Evolutionary conservation across 2,113 vertebrate species (phyloP), one percentile per base, ranked within the genome.

Genomic region (Muntiacus reevesi): DNA sequence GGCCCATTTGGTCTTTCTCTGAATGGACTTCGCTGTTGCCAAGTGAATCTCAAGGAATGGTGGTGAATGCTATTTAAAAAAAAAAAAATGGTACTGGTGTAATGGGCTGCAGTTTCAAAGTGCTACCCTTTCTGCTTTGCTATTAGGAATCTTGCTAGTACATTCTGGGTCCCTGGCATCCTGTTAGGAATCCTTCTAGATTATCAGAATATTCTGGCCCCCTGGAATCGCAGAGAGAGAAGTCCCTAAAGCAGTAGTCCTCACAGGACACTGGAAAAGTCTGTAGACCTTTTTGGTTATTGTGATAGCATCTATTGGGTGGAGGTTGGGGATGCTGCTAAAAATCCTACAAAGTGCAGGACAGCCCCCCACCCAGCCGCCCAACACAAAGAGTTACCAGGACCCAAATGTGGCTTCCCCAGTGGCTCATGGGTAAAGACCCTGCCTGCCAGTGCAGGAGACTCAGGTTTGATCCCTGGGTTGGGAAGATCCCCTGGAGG

Each of bases 341-440:
- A 23, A 25, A 2, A 23, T 11, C 28, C 16, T n/a, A 0, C 33
- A 14, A 7, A 36, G 54, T 54, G n/a, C 28, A 67, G 16, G 23
- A 3, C 1, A 6, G 19, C 6, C 25, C 81, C 28, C 27, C 4
- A 1, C 14, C 12, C 17, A 40, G 16, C 12, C 4, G 30, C 47
- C 57, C 17, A 43, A 25, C 5, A 14, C 14, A 28, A 6, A 82
- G 33, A 89, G 2, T 25, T 45, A 19, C 2, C 1, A 16, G 28
- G 13, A 12, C 9, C 36, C 45, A 28, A 21, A 36, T 47, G 40
- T 27, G 71, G 12, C 71, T 76, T 27, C 23, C 23, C 23, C 40
- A 27, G 40, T 27, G 40, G 23, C 23, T 76, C 71, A 27, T 12
- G 14, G 23, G 40, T 43, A 43, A 27, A 76, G 23, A 27, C 43